phyloP scores from a whole-genome alignment of 2,113 vertebrate species.

The Athene noctua region DNA sequence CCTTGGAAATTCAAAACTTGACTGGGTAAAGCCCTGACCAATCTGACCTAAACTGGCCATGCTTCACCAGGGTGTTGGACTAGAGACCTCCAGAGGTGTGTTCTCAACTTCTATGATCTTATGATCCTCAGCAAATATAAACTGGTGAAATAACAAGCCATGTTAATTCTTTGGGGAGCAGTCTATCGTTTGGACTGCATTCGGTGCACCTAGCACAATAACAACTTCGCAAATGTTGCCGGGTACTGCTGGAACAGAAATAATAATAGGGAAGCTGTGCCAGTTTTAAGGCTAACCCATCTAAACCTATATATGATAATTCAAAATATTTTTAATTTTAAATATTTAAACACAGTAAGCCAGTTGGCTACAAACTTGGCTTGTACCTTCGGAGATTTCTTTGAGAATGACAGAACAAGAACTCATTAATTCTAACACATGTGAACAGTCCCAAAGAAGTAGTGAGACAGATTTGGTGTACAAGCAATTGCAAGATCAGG shows the following conservation, averaged over 20 bases:
- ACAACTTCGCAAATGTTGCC: background rate
- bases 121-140: background rate
- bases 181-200: background rate
- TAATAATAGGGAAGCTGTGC: background rate
- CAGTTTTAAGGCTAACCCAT: background rate
- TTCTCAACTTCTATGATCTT: background rate
- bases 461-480: background rate
- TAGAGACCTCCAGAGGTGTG: background rate
- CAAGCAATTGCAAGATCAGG: slow-evolving; percentile 16
- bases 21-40: background rate
- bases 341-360: slow-evolving; percentile 1
- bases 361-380: background rate
- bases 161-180: background rate
- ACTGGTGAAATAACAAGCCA: background rate
- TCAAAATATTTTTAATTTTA: slow-evolving; percentile 29
- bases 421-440: slow-evolving; percentile 18
- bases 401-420: background rate
- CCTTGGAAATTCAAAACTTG: background rate
- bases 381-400: background rate
- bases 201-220: background rate
- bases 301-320: background rate
- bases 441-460: background rate
- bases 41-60: background rate
- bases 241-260: background rate
- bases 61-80: background rate